phyloP scores from a whole-genome alignment of 2,888 invertebrate species.

The Scaeva pyrastri region DNA sequence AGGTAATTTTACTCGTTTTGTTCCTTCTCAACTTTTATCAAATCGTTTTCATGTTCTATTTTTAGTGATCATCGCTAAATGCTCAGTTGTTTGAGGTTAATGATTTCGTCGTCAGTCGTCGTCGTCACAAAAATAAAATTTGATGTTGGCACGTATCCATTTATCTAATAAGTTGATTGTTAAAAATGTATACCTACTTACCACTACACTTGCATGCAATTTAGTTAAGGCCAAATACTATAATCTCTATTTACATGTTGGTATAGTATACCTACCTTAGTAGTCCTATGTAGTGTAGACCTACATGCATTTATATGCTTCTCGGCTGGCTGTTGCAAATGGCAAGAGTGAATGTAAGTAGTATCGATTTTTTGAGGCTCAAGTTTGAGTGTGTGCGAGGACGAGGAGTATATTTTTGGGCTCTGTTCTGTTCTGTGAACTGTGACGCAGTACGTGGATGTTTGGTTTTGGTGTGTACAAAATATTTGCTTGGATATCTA shows the following conservation, averaged over 20 bases:
- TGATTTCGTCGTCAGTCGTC: slow-evolving; percentile 52
- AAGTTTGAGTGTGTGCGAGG: not conserved
- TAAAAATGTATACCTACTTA: not conserved
- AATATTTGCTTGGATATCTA: not conserved
- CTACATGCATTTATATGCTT: not conserved
- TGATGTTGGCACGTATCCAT: slow-evolving; percentile 69
- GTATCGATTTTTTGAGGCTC: slow-evolving; percentile 13
- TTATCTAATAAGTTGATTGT: not conserved
- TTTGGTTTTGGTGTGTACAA: slow-evolving; percentile 1
- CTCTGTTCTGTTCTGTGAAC: too few species aligned
- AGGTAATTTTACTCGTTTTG: not conserved
- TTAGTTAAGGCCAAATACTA: slow-evolving; percentile 59
- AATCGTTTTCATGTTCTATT: slow-evolving; percentile 7
- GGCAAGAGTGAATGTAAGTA: not conserved
- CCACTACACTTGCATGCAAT: slow-evolving; percentile 23
- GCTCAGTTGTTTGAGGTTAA: slow-evolving; percentile 20
- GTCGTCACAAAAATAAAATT: slow-evolving; percentile 60
- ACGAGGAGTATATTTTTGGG: slow-evolving; percentile 5
- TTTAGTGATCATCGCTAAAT: slow-evolving; percentile 46
- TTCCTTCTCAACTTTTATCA: slow-evolving; percentile 3
- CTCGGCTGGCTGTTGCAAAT: slow-evolving; percentile 8
- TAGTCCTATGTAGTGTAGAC: not conserved
- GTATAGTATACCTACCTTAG: not conserved
- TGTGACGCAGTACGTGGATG: slow-evolving; percentile 25
- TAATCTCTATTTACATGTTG: slow-evolving; percentile 3